Evolutionary conservation across 2,113 vertebrate genomes (phyloP).

Genomic region (Willisornis vidua): DNA sequence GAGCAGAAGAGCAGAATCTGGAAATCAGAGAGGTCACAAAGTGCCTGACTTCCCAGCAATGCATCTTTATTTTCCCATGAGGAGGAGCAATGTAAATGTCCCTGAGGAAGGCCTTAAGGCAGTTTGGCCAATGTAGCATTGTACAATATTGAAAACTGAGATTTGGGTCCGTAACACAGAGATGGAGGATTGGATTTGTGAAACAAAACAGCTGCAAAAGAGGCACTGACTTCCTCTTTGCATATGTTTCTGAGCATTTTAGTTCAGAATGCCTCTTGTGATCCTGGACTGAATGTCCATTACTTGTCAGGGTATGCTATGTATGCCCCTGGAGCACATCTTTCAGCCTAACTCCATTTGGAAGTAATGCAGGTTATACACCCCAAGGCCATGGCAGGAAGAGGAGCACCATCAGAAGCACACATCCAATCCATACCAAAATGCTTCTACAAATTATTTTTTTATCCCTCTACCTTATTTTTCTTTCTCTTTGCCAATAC

Average conservation of each 20-base stretch:
- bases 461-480: neutral
- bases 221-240: neutral
- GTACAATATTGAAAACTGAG: neutral
- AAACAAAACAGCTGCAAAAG: neutral
- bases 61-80: neutral
- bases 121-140: neutral
- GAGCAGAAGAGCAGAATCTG: neutral
- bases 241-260: neutral
- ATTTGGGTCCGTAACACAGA: neutral
- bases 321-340: neutral
- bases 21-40: neutral
- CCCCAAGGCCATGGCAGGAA: neutral
- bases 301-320: neutral
- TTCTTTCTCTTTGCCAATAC: neutral
- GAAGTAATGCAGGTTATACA: neutral
- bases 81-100: neutral
- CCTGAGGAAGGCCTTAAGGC: neutral
- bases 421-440: fast-evolving
- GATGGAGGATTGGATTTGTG: neutral
- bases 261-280: neutral
- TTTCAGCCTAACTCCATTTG: neutral
- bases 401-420: neutral
- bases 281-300: neutral
- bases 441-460: neutral
- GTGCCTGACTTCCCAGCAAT: neutral